Conservation (phyloP, 2,888 invertebrate species). For the Hecatera dysodea region DNA sequence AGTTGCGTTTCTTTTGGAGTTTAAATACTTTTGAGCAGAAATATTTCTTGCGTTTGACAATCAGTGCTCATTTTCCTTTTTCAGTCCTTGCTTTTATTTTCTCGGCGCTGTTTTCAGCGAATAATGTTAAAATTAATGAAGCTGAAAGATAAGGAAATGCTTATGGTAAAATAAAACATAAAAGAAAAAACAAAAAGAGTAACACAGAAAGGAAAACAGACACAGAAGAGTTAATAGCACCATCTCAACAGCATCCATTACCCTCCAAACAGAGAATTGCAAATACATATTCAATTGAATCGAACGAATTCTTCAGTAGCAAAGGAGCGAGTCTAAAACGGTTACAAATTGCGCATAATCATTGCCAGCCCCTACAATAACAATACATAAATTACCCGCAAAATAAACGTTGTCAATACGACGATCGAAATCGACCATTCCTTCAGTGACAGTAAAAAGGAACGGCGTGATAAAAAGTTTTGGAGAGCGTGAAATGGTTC, state of each 20-base stretch:
- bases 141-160: not conserved
- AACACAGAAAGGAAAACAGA: not conserved
- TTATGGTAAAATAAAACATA: not conserved
- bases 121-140: not conserved
- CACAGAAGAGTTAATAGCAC: conserved; percentile 15
- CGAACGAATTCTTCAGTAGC: conserved; percentile 30
- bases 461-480: conserved; percentile 66
- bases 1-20: too few species aligned
- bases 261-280: conserved; percentile 45
- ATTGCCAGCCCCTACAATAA: conserved; percentile 50
- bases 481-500: conserved; percentile 63
- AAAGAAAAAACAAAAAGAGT: not conserved
- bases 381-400: conserved; percentile 63
- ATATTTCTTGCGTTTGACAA: not conserved
- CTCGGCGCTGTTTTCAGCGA: not conserved
- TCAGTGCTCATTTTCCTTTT: not conserved
- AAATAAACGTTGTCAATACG: conserved; percentile 61
- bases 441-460: conserved; percentile 60
- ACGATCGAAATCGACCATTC: conserved; percentile 50
- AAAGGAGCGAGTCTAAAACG: conserved; percentile 44
- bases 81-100: not conserved
- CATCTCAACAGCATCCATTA: conserved; percentile 43
- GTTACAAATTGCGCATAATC: conserved; percentile 55
- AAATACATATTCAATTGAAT: conserved; percentile 59
- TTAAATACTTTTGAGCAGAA: not conserved